Evolutionary conservation across 2,888 invertebrate genomes (phyloP), one percentile per base, ranked within the genome.

Genomic region (Dicranocentrus wangi): DNA sequence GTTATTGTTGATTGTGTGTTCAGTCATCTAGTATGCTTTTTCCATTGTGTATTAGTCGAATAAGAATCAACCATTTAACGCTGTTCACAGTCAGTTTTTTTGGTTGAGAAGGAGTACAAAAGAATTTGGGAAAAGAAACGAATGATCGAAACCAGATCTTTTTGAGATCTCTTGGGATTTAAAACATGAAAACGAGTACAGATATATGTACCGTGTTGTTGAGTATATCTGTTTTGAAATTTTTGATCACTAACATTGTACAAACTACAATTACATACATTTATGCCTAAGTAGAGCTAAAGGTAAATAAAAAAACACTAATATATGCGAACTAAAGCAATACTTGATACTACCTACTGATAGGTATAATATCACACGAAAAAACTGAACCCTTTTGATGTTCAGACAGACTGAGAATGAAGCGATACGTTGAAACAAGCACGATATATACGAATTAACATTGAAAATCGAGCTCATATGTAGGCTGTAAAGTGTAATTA

Each of bases 101-200:
- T 15, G 42, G 3, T 17, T 28, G n/a, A 39, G 51, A 68, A 13
- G 32, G 32, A 58, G 21, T 39, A 76, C 75, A 77, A 61, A 69
- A 25, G 42, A 69, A 21, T 47, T 27, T 42, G 25, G 13, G 19
- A 32, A 53, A 69, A 61, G 53, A 69, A 77, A 51, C 39, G 77
- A 68, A 77, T 77, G 77, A 77, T 69, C 51, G 60, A 77, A 77
- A 77, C 77, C 77, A 69, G 77, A 77, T 77, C 61, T 61, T 61
- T 27, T 32, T 21, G 21, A 23, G 55, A 55, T 19, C 21, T 55
- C 15, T 55, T 23, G 19, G 3, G 23, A 55, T 55, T 55, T 7
- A 55, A 47, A 47, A 21, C 23, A 19, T 55, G 55, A 55, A 55
- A 21, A 19, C 23, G 3, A 21, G 21, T 55, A 51, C 5, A 51